Evolutionary conservation across 2,888 invertebrate species (phyloP).

Genomic region (Nomada hirtipes): DNA sequence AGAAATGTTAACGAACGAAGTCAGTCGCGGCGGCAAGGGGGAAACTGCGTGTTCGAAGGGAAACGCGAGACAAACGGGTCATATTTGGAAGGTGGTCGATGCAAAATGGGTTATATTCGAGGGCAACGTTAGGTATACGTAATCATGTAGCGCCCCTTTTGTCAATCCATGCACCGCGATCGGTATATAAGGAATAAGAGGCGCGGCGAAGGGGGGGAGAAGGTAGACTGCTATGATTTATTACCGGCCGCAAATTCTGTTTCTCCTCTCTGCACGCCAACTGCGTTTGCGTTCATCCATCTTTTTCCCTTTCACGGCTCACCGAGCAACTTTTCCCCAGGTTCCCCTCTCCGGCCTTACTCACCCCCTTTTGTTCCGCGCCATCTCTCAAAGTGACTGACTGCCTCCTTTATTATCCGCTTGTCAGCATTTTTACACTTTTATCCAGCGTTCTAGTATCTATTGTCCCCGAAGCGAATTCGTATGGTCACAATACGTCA

Average conservation of each 20-base stretch:
- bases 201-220: constrained; percentile 60
- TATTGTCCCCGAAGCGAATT: constrained; percentile 72
- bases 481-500: constrained; percentile 71
- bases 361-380: constrained; percentile 79
- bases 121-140: constrained; percentile 55
- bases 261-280: constrained; percentile 81
- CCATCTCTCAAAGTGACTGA: constrained; percentile 84
- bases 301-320: constrained; percentile 84
- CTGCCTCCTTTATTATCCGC: constrained; percentile 84
- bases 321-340: constrained; percentile 74
- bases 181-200: constrained; percentile 63
- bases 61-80: constrained; percentile 6
- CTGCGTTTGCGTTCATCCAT: constrained; percentile 84
- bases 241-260: constrained; percentile 83
- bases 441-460: constrained; percentile 79
- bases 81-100: constrained; percentile 46
- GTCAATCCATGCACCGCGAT: constrained; percentile 58
- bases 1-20: too few relatives aligned
- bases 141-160: constrained; percentile 59
- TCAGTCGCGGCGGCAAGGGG: too few relatives aligned
- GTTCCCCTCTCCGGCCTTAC: constrained; percentile 55
- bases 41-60: not conserved
- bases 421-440: constrained; percentile 85
- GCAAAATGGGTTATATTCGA: constrained; percentile 54
- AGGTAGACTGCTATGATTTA: constrained; percentile 83